Conservation (phyloP, 1,140 invertebrate genomes). For the Parasteatoda tepidariorum region DNA sequence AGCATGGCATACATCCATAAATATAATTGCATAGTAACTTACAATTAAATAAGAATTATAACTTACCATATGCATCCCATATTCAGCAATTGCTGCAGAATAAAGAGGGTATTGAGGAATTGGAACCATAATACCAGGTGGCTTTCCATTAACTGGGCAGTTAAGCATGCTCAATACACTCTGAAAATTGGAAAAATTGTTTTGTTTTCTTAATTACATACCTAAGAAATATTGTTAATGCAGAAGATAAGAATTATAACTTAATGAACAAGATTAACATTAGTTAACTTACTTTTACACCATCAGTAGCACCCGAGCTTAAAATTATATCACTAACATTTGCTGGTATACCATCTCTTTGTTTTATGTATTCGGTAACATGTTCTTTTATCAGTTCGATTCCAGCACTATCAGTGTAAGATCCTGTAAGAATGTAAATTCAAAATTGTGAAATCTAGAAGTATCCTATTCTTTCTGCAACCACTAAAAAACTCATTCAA, state of each 20-base stretch:
- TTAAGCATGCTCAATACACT: slow-evolving; percentile 79
- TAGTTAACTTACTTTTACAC: slow-evolving; percentile 78
- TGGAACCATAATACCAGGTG: slow-evolving; percentile 91
- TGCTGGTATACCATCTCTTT: slow-evolving; percentile 82
- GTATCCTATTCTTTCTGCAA: too few species aligned
- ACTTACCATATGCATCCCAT: slow-evolving; percentile 80
- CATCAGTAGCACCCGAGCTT: slow-evolving; percentile 90
- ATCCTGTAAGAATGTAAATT: slow-evolving; percentile 76
- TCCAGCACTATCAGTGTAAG: slow-evolving; percentile 94
- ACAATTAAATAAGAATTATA: too few species aligned
- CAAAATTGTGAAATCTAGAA: too few species aligned
- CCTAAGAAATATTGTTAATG: too few species aligned
- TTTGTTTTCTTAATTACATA: not conserved
- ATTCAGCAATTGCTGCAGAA: slow-evolving; percentile 93
- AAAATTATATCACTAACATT: slow-evolving; percentile 87
- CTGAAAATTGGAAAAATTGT: slow-evolving; percentile 67
- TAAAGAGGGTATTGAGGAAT: slow-evolving; percentile 99
- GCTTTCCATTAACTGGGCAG: slow-evolving; percentile 72
- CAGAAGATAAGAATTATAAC: not conserved
- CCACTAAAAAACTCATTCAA: too few species aligned
- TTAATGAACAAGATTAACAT: not conserved
- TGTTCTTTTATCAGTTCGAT: slow-evolving; percentile 91
- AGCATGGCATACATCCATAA: too few species aligned
- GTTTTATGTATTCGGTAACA: slow-evolving; percentile 88
- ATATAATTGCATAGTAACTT: too few species aligned